These are phyloP conservation scores for Heliconius cydno DNA, from an alignment of 2,888 invertebrate genomes.

Conservation along the genomic window DNA sequence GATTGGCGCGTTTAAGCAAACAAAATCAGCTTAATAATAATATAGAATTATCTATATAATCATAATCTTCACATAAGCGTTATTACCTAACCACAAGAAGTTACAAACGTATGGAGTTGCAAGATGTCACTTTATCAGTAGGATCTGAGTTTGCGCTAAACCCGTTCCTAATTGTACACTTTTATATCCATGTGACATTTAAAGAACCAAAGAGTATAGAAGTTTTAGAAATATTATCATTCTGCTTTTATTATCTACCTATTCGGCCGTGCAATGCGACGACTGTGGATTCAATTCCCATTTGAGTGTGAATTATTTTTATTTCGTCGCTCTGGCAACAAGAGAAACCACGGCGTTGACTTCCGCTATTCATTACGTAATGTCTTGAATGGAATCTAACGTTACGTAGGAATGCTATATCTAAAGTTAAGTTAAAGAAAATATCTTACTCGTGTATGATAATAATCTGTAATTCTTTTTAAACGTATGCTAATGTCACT, in stretches of 20 bases:
- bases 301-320: too few relatives aligned
- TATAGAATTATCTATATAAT: not conserved
- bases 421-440: not conserved
- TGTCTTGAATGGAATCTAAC: too few relatives aligned
- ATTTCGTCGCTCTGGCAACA: too few relatives aligned
- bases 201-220: not conserved
- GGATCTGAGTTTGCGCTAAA: constrained; percentile 33
- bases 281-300: not conserved
- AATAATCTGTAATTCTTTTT: too few relatives aligned
- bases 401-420: not conserved
- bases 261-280: too few relatives aligned
- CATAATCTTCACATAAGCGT: not conserved
- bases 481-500: not conserved
- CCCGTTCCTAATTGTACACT: constrained; percentile 45
- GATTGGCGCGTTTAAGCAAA: too few relatives aligned
- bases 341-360: too few relatives aligned
- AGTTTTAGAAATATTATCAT: constrained; percentile 19
- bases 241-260: not conserved
- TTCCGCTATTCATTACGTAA: too few relatives aligned
- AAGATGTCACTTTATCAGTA: constrained; percentile 36
- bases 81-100: constrained; percentile 11
- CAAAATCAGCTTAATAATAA: not conserved
- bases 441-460: too few relatives aligned
- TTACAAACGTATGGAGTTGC: constrained; percentile 23
- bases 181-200: constrained; percentile 44